phyloP scores from a whole-genome alignment of 23 tunicate genomes.

The Ascidia mentula region DNA sequence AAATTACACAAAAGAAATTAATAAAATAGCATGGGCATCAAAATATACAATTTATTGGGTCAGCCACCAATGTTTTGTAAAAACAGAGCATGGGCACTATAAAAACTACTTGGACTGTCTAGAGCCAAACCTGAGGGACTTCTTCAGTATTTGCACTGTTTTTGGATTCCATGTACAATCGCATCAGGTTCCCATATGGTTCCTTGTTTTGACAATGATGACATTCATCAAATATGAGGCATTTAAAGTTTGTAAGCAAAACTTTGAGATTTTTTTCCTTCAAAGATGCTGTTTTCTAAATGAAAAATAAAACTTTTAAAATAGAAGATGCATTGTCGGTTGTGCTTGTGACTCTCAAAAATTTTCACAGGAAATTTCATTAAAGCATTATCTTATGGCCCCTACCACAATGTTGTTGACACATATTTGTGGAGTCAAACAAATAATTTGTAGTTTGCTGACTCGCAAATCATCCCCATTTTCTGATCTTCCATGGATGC shows the following conservation, averaged over 20 bases:
- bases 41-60: too few relatives aligned
- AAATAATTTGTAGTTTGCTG: neutral
- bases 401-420: neutral
- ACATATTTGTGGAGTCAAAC: neutral
- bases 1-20: too few relatives aligned
- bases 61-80: too few relatives aligned
- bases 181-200: constrained; percentile 38
- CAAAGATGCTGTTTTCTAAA: neutral
- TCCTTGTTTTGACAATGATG: constrained; percentile 44
- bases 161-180: constrained; percentile 9
- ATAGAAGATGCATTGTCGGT: neutral
- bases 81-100: too few relatives aligned
- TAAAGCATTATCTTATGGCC: too few relatives aligned
- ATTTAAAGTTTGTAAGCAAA: neutral
- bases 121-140: neutral
- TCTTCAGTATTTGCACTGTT: neutral
- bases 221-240: constrained; percentile 60
- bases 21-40: too few relatives aligned
- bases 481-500: neutral
- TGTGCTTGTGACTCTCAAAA: too few relatives aligned
- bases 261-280: neutral
- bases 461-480: neutral
- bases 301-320: neutral
- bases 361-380: too few relatives aligned
- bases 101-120: too few relatives aligned